Conservation (phyloP, 2,888 invertebrate species). For the Sphaerophoria rueppellii region DNA sequence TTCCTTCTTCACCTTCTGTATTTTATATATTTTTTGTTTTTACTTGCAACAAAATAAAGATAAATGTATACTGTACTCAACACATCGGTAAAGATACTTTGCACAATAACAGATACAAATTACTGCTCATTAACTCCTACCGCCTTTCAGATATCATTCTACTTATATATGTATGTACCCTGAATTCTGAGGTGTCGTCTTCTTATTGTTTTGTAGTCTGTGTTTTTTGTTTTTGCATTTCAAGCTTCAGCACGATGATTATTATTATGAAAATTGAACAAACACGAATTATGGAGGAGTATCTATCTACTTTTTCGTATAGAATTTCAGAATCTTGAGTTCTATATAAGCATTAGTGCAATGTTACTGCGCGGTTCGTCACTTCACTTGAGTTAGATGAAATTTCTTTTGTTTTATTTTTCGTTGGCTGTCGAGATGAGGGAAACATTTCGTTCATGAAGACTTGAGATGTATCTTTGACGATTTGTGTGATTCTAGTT, state of each 20-base stretch:
- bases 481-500: slow-evolving; percentile 22
- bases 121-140: slow-evolving; percentile 68
- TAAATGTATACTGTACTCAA: not conserved
- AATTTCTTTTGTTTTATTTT: slow-evolving; percentile 22
- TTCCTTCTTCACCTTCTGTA: not conserved
- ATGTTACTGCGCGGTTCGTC: slow-evolving; percentile 34
- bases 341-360: slow-evolving; percentile 4
- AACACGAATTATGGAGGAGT: slow-evolving; percentile 54
- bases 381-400: slow-evolving; percentile 44
- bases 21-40: not conserved
- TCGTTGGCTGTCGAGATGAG: not conserved
- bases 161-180: slow-evolving; percentile 7
- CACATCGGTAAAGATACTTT: slow-evolving; percentile 1
- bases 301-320: not conserved
- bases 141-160: slow-evolving; percentile 43
- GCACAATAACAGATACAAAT: slow-evolving; percentile 57
- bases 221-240: not conserved
- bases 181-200: slow-evolving; percentile 39
- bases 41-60: not conserved
- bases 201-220: slow-evolving; percentile 45
- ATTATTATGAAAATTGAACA: slow-evolving; percentile 59
- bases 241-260: not conserved
- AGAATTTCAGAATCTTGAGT: slow-evolving; percentile 38
- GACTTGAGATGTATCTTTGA: slow-evolving; percentile 29
- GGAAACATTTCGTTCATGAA: not conserved